A percentile compares a stretch with the other conserved stretches of the same genome.
These are phyloP conservation scores for Dinoponera quadriceps DNA, from an alignment of 1,140 invertebrate species.

Conservation along the genomic window DNA sequence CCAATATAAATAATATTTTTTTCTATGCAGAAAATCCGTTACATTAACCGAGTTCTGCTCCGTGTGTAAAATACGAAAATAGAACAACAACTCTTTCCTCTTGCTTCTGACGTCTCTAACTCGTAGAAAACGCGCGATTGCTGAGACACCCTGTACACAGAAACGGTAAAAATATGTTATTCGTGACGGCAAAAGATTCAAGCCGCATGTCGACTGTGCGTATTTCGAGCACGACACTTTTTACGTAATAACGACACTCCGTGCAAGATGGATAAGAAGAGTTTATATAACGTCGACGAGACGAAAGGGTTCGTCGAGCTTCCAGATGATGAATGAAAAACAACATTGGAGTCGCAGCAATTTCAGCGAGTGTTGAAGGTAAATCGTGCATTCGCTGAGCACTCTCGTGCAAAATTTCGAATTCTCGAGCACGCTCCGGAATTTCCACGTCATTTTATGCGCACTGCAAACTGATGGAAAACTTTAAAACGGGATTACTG, in stretches of 20 bases:
- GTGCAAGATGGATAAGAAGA: neutral
- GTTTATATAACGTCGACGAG: constrained; percentile 6
- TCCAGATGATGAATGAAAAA: neutral
- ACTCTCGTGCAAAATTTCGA: too few species aligned
- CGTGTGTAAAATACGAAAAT: too few species aligned
- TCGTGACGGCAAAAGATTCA: neutral
- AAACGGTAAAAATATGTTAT: neutral
- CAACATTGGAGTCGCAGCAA: neutral
- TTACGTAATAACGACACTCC: neutral
- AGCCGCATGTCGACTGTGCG: neutral
- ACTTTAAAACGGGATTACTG: constrained; percentile 15
- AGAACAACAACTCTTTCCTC: too few species aligned
- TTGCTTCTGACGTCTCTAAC: too few species aligned
- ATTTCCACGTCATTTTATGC: neutral
- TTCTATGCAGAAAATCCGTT: too few species aligned
- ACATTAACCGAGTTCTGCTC: too few species aligned
- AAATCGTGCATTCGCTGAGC: too few species aligned
- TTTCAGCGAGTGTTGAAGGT: neutral
- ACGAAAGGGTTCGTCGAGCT: neutral
- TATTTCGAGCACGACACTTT: neutral
- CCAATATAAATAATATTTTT: too few species aligned
- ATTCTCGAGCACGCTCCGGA: too few species aligned
- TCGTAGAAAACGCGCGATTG: too few species aligned
- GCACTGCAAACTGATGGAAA: neutral
- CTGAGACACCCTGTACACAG: neutral